These are phyloP conservation scores for Nesoenas mayeri DNA, from an alignment of 2,113 vertebrate species.

Conservation along the genomic window DNA sequence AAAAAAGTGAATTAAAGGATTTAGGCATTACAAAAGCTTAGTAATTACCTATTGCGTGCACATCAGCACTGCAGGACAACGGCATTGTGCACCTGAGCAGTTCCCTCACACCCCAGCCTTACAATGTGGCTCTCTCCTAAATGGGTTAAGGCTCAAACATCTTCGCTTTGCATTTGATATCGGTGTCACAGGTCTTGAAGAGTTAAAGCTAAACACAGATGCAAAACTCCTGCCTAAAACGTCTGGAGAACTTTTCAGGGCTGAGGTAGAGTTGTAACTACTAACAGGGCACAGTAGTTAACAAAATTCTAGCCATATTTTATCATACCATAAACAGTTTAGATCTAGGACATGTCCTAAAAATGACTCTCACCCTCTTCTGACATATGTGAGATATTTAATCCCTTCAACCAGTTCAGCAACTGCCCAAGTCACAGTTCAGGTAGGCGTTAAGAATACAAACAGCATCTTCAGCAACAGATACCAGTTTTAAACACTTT, in stretches of 20 bases:
- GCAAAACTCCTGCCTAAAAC: no score
- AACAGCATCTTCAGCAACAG: neutral
- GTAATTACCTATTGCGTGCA: rapidly evolving
- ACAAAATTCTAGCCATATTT: neutral
- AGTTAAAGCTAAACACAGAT: no score
- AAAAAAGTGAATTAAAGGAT: neutral
- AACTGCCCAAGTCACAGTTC: rapidly evolving
- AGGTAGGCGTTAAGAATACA: neutral
- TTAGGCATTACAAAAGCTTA: neutral
- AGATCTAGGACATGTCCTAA: neutral
- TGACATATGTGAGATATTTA: rapidly evolving
- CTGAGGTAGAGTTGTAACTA: no score
- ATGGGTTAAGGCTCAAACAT: rapidly evolving
- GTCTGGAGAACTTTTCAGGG: no score
- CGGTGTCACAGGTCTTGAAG: rapidly evolving
- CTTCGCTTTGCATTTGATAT: neutral
- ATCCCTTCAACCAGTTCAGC: neutral
- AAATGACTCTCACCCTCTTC: neutral
- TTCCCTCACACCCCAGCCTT: rapidly evolving
- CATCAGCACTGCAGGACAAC: neutral
- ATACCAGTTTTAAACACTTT: neutral
- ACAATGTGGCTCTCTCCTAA: neutral
- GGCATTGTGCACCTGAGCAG: rapidly evolving
- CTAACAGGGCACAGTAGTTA: no score
- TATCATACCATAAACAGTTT: neutral